phyloP scores from a whole-genome alignment of 2,113 vertebrate genomes.

The Hyaena hyaena region DNA sequence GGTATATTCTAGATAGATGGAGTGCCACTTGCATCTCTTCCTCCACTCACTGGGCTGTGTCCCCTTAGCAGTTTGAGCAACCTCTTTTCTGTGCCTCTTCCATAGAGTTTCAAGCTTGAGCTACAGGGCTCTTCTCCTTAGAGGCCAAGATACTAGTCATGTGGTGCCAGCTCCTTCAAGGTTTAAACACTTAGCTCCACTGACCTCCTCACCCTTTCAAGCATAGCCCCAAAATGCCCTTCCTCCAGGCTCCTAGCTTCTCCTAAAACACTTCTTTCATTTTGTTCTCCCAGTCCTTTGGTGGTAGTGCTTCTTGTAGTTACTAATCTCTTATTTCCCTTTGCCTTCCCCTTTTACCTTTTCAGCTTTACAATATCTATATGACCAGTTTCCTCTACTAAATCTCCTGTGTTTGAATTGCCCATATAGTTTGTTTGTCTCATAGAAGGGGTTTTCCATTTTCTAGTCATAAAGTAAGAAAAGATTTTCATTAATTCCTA shows the following conservation, averaged over 20 bases:
- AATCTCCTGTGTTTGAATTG: not conserved
- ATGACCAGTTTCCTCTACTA: not conserved
- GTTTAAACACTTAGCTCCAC: not conserved
- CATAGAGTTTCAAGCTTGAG: not conserved
- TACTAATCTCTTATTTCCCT: not conserved
- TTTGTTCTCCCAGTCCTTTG: not conserved
- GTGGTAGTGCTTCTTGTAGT: not conserved
- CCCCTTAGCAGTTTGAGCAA: not conserved
- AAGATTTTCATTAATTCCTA: not conserved
- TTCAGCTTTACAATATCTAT: not conserved
- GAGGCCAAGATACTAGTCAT: not conserved
- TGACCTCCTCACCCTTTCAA: not conserved
- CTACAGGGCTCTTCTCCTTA: not conserved
- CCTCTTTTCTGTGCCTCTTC: not conserved
- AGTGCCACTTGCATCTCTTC: not conserved
- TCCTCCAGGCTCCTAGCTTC: not conserved
- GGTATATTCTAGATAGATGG: not conserved
- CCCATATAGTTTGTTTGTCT: constrained; percentile 6
- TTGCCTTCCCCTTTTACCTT: not conserved
- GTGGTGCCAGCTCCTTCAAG: not conserved
- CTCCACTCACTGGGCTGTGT: not conserved
- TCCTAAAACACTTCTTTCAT: not conserved
- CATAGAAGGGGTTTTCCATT: not conserved
- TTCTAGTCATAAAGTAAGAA: constrained; percentile 21
- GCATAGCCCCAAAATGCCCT: not conserved